Conservation (phyloP, 1,140 invertebrate genomes). For the Pemphigus obesinymphae region DNA sequence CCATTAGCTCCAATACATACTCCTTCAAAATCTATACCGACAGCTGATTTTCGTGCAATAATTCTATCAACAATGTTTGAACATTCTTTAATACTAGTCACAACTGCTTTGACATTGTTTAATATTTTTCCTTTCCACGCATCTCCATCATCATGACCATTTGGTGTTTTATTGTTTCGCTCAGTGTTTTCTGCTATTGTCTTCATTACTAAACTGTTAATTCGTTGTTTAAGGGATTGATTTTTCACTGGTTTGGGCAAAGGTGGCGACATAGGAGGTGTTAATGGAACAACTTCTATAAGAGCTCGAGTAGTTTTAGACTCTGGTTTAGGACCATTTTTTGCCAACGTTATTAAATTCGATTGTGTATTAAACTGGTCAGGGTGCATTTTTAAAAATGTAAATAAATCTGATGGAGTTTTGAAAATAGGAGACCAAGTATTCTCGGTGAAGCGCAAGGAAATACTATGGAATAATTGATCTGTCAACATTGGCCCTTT, state of each 20-base stretch:
- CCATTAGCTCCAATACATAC: conserved; percentile 82
- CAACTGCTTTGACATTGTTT: conserved; percentile 72
- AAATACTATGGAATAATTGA: conserved; percentile 75
- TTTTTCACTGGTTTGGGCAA: conserved; percentile 50
- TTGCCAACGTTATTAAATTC: conserved; percentile 71
- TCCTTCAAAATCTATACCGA: conserved; percentile 80
- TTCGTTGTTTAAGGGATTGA: conserved; percentile 77
- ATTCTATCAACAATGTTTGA: conserved; percentile 72
- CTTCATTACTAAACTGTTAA: conserved; percentile 81
- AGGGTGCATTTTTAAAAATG: conserved; percentile 83
- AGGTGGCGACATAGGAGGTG: conserved; percentile 35
- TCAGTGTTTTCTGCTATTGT: conserved; percentile 86
- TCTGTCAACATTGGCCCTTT: conserved; percentile 78
- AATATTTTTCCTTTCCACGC: conserved; percentile 75
- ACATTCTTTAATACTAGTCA: conserved; percentile 66
- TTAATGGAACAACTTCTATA: conserved; percentile 30
- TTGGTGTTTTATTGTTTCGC: conserved; percentile 45
- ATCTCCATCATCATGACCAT: conserved; percentile 55
- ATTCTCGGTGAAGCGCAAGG: conserved; percentile 70
- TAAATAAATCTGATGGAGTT: conserved; percentile 75
- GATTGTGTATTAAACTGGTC: conserved; percentile 85
- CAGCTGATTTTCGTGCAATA: conserved; percentile 59
- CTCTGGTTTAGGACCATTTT: conserved; percentile 29
- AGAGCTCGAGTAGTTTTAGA: conserved; percentile 28
- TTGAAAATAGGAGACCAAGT: conserved; percentile 79